phyloP scores from a whole-genome alignment of 1,140 invertebrate genomes.

The Lutraria rhynchaena region DNA sequence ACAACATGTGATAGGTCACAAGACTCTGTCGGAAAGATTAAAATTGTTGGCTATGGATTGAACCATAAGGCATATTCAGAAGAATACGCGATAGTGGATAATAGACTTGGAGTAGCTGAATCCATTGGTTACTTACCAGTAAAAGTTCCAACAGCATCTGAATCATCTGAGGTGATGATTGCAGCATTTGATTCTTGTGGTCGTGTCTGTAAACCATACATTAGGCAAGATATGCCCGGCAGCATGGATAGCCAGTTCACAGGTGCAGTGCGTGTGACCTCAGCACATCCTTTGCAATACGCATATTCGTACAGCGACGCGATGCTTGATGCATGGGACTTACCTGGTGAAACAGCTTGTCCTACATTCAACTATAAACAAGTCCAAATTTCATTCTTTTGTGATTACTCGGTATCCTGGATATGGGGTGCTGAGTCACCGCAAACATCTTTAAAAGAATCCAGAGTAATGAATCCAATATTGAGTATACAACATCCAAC shows the following conservation, averaged over 20 bases:
- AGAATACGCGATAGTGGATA: constrained; percentile 73
- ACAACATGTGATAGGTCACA: constrained; percentile 50
- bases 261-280: constrained; percentile 57
- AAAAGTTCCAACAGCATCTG: constrained; percentile 56
- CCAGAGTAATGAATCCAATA: too few species aligned
- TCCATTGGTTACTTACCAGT: constrained; percentile 70
- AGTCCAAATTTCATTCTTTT: constrained; percentile 63
- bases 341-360: constrained; percentile 52
- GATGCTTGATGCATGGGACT: constrained; percentile 55
- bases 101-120: constrained; percentile 69
- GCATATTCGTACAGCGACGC: constrained; percentile 58
- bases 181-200: constrained; percentile 65
- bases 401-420: constrained; percentile 62
- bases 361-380: constrained; percentile 52
- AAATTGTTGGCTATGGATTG: constrained; percentile 69
- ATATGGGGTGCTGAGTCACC: constrained; percentile 52
- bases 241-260: constrained; percentile 45
- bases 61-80: constrained; percentile 72
- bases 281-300: constrained; percentile 49
- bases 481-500: too few species aligned
- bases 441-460: too few species aligned
- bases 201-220: constrained; percentile 61
- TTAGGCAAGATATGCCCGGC: constrained; percentile 18
- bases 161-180: constrained; percentile 55
- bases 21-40: constrained; percentile 66